Conservation (phyloP, 2,888 invertebrate species). For the Perizoma flavofasciatum region DNA sequence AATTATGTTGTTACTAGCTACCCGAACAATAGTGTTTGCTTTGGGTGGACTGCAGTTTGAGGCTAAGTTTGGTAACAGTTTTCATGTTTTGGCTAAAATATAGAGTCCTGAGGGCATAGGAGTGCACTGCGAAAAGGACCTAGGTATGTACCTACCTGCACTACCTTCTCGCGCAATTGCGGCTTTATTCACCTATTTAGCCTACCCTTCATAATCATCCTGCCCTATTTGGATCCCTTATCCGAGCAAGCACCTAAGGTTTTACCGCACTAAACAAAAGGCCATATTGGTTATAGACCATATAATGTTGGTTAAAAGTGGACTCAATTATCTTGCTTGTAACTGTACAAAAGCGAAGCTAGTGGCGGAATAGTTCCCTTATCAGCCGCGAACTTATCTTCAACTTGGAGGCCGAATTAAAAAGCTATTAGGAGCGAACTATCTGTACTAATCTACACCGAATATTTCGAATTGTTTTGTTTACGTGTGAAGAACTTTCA, state of each 20-base stretch:
- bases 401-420: slow-evolving; percentile 58
- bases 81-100: neutral
- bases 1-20: slow-evolving; percentile 37
- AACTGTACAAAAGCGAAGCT: slow-evolving; percentile 19
- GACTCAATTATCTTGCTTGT: slow-evolving; percentile 9
- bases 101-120: neutral
- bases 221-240: too few relatives aligned
- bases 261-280: too few relatives aligned
- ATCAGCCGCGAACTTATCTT: slow-evolving; percentile 60
- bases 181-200: neutral
- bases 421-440: slow-evolving; percentile 63
- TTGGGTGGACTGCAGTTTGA: slow-evolving; percentile 22
- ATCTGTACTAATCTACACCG: slow-evolving; percentile 27
- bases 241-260: too few relatives aligned
- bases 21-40: slow-evolving; percentile 38
- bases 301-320: neutral
- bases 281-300: too few relatives aligned
- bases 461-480: slow-evolving; percentile 18
- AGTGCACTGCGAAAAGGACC: too few relatives aligned
- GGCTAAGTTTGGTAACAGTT: slow-evolving; percentile 1
- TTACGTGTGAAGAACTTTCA: slow-evolving; percentile 33
- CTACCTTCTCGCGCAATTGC: neutral
- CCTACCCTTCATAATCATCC: too few relatives aligned
- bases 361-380: slow-evolving; percentile 55
- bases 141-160: too few relatives aligned